Conservation (phyloP, 2,888 invertebrate genomes). For the Pterobdella sp. region DNA sequence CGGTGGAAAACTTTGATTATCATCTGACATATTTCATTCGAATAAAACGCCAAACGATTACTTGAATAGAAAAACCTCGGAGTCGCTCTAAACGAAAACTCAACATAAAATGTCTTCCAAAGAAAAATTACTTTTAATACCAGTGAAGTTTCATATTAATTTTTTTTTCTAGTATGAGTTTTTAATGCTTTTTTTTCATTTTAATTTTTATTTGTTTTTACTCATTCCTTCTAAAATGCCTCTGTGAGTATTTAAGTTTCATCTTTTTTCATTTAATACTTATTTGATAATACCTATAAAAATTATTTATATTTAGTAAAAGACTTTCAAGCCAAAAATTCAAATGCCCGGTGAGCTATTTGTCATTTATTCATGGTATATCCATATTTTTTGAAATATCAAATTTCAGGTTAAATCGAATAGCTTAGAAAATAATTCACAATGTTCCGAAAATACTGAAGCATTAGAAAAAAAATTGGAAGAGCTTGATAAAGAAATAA, state of each 20-base stretch:
- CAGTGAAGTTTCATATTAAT: neutral
- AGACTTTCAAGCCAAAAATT: neutral
- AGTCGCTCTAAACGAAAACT: neutral
- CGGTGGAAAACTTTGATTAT: neutral
- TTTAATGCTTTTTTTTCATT: neutral
- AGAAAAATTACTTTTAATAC: neutral
- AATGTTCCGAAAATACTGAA: neutral
- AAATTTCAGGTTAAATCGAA: neutral
- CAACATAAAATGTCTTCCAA: conserved; percentile 9
- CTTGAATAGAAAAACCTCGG: neutral
- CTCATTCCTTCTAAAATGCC: neutral
- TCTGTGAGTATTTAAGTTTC: neutral
- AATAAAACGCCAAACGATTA: neutral
- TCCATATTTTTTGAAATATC: neutral
- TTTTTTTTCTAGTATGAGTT: neutral
- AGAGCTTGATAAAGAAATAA: neutral
- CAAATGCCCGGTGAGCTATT: neutral
- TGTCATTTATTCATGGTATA: neutral
- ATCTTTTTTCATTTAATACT: neutral
- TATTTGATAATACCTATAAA: no score
- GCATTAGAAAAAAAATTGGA: neutral
- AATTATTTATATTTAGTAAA: neutral
- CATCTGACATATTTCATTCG: neutral
- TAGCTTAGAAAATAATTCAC: neutral
- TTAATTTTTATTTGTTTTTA: neutral